A percentile compares a stretch with the other conserved stretches of the same genome.
These are phyloP conservation scores for Manduca sexta DNA, from an alignment of 1,140 invertebrate genomes.

Conservation along the genomic window DNA sequence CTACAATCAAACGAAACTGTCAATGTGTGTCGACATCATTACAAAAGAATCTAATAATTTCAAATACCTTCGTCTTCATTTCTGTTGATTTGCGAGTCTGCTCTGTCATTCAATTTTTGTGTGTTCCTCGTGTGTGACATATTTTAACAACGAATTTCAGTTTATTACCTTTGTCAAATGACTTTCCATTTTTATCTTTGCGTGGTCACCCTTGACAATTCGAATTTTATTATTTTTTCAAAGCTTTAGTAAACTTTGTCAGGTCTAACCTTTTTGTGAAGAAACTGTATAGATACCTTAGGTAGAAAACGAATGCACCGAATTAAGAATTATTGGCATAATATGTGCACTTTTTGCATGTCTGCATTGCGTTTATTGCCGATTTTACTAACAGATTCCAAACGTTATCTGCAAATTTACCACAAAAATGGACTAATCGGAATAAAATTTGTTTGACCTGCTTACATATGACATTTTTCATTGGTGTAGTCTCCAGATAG, in stretches of 20 bases:
- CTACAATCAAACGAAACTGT: conserved; percentile 31
- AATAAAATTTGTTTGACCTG: too few species aligned
- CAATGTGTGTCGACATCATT: neutral
- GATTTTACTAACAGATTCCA: too few species aligned
- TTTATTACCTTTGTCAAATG: conserved; percentile 62
- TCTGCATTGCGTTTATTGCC: too few species aligned
- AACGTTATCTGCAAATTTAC: too few species aligned
- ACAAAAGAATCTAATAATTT: neutral
- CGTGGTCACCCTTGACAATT: conserved; percentile 39
- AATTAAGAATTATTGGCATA: too few species aligned
- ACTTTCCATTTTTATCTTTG: conserved; percentile 59
- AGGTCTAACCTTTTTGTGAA: neutral
- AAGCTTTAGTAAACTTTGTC: neutral
- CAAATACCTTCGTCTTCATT: conserved; percentile 41
- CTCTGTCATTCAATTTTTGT: conserved; percentile 49
- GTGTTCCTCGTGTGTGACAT: conserved; percentile 65
- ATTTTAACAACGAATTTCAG: conserved; percentile 68
- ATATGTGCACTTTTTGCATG: too few species aligned
- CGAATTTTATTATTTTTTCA: conserved; percentile 41
- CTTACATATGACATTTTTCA: too few species aligned
- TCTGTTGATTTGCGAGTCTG: conserved; percentile 32
- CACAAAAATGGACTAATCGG: too few species aligned
- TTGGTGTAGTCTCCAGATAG: too few species aligned
- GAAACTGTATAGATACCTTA: too few species aligned
- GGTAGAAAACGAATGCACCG: too few species aligned